phyloP scores from a whole-genome alignment of 2,797 vertebrate species.

The Etheostoma nigrum region DNA sequence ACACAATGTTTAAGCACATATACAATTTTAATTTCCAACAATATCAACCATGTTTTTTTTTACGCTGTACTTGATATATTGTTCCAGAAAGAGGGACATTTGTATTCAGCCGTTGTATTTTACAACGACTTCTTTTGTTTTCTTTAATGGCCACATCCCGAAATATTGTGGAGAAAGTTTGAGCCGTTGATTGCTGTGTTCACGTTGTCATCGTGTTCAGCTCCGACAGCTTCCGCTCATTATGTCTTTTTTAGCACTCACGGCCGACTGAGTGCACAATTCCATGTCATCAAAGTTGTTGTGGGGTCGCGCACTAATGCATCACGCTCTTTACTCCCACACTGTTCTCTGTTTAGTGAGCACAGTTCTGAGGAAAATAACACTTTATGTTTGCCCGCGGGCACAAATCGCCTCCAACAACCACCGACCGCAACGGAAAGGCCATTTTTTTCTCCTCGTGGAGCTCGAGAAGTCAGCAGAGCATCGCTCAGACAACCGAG shows the following conservation, averaged over 20 bases:
- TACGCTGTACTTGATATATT: not conserved
- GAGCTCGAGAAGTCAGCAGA: slow-evolving; percentile 35
- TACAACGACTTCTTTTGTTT: not conserved
- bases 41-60: too few relatives aligned
- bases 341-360: slow-evolving; percentile 64
- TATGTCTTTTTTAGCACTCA: slow-evolving; percentile 55
- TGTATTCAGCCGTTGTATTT: not conserved
- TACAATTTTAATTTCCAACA: too few relatives aligned
- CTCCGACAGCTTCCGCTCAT: slow-evolving; percentile 50
- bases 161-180: slow-evolving; percentile 5
- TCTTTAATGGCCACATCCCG: slow-evolving; percentile 17
- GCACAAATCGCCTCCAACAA: slow-evolving; percentile 34
- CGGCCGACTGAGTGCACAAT: slow-evolving; percentile 44
- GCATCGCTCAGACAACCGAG: slow-evolving; percentile 28
- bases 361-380: slow-evolving; percentile 49
- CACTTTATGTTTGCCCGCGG: slow-evolving; percentile 29
- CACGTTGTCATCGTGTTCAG: not conserved
- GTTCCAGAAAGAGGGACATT: not conserved
- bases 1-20: too few relatives aligned
- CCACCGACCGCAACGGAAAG: slow-evolving; percentile 27
- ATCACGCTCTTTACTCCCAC: slow-evolving; percentile 47
- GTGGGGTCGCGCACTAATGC: slow-evolving; percentile 20
- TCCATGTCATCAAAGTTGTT: slow-evolving; percentile 55
- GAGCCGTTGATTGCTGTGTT: slow-evolving; percentile 27
- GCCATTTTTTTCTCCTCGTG: slow-evolving; percentile 27